Evolutionary conservation across 2,888 invertebrate genomes (phyloP).

Genomic region (Sinelater perroti): DNA sequence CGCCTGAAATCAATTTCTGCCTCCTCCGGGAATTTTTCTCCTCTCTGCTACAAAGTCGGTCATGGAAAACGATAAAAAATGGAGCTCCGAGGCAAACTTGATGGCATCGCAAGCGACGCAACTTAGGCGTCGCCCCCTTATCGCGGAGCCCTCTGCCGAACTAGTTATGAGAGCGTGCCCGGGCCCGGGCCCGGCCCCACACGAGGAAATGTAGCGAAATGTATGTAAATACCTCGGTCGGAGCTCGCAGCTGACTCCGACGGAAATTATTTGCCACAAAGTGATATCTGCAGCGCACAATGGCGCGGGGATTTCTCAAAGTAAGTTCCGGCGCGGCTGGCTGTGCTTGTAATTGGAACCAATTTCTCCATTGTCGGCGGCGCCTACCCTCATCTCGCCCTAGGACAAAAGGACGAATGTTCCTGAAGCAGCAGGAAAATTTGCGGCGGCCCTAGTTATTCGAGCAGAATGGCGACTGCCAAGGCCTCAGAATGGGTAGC

Average conservation of each 20-base stretch:
- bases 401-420: constrained; percentile 1
- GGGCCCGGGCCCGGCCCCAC: neutral
- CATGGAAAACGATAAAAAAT: too few species aligned
- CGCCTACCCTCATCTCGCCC: constrained; percentile 3
- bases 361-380: constrained; percentile 14
- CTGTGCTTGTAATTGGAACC: constrained; percentile 18
- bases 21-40: too few species aligned
- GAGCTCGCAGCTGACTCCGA: constrained; percentile 3
- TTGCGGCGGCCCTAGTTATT: too few species aligned
- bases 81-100: too few species aligned
- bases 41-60: too few species aligned
- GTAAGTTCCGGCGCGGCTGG: constrained; percentile 14
- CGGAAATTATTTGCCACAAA: constrained; percentile 23
- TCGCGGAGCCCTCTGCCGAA: too few species aligned
- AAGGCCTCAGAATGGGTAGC: too few species aligned
- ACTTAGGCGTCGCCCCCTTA: too few species aligned
- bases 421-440: neutral
- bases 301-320: constrained; percentile 17
- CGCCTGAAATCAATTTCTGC: too few species aligned
- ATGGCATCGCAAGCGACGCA: too few species aligned
- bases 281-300: constrained; percentile 18
- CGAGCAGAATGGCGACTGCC: too few species aligned
- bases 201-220: constrained; percentile 8
- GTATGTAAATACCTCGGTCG: constrained; percentile 14
- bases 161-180: too few species aligned